phyloP scores from a whole-genome alignment of 1,140 invertebrate genomes.

The Harpegnathos saltator region DNA sequence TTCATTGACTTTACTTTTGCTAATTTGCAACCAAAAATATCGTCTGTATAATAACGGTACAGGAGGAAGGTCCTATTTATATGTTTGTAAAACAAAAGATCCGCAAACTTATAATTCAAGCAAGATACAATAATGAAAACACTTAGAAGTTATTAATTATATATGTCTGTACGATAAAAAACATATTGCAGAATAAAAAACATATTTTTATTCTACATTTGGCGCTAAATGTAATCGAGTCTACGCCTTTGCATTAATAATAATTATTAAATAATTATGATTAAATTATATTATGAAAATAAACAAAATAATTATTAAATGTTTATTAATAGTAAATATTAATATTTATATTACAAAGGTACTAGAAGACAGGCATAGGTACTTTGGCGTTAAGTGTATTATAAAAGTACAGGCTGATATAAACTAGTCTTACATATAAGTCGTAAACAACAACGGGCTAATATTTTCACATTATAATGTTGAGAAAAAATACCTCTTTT shows the following conservation, averaged over 20 bases:
- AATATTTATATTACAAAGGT: too few relatives aligned
- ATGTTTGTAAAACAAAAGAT: constrained; percentile 7
- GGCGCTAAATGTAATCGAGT: too few relatives aligned
- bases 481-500: neutral
- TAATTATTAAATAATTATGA: too few relatives aligned
- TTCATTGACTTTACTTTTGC: constrained; percentile 8
- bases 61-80: neutral
- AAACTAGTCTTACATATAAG: constrained; percentile 29
- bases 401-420: neutral
- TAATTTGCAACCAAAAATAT: neutral
- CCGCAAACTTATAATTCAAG: neutral
- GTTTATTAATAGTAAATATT: too few relatives aligned
- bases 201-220: too few relatives aligned
- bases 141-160: constrained; percentile 8
- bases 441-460: constrained; percentile 30
- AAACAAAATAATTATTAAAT: too few relatives aligned
- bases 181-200: too few relatives aligned
- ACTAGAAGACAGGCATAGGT: too few relatives aligned
- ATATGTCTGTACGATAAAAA: constrained; percentile 24
- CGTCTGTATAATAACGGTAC: neutral
- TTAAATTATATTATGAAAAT: too few relatives aligned
- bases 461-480: neutral
- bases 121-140: neutral
- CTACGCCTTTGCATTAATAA: too few relatives aligned
- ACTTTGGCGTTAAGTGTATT: too few relatives aligned